Base-by-base conservation (phyloP, 2,797 vertebrate genomes). In the Pachyuromys duprasi region DNA sequence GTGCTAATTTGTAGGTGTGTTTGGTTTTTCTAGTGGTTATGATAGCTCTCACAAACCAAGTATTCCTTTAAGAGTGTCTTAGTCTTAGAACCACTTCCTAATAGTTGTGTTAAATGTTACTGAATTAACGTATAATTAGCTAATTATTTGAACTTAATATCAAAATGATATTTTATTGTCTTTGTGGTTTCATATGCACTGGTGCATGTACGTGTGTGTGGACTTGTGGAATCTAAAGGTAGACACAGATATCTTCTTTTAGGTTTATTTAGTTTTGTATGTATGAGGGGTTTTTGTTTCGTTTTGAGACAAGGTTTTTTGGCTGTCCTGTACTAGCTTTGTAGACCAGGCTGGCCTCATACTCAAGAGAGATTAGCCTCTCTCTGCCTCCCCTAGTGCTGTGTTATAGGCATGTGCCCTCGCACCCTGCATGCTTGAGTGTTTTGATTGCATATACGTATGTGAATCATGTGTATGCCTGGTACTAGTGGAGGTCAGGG, bases 41-140 rank as follows among this genome's bases (percentile, higher is more conserved):
- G 76, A 24, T 89, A 76, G 65, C 53, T 84, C 18, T 93, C 49
- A 88, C 33, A 74, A 78, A 63, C 74, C 87, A 89, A n/a, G 13
- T 80, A 94, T 75, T 89, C 57, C 53, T 90, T 93, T 89, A 79
- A 79, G 57, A 18, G 11, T 53, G 75, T 53, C 20, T 96, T 90
- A 84, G 74, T 93, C 49, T 94, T 49, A 82, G 91, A 93, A 90
- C 55, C 8, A 91, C 76, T 89, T 95, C 12, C 69, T 93, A 69
- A 67, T 82, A 94, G 94, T 96, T 93, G 79, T 92, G 36, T 92
- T 95, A 92, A 81, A 63, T 89, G 33, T 95, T 95, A 89, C 3
- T 93, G 69, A 90, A 65, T 95, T 92, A 90, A 92, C 88, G 63
- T 22, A 81, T 94, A 70, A 74, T 96, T 53, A 96, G 31, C 87